phyloP scores from a whole-genome alignment of 2,113 vertebrate genomes.

The Nipponia nippon region DNA sequence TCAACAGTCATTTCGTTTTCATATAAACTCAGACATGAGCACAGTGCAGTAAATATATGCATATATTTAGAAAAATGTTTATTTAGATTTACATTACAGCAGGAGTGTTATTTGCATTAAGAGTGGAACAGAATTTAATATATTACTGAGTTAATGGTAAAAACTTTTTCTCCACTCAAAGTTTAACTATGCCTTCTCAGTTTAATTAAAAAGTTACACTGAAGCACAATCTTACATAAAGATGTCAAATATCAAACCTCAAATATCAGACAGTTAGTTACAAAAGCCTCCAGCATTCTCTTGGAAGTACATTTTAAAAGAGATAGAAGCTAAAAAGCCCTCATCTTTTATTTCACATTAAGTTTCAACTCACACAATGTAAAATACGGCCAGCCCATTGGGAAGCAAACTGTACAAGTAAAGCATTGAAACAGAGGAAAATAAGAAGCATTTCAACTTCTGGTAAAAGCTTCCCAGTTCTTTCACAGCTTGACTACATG shows the following conservation, averaged over 20 bases:
- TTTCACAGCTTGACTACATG: background rate
- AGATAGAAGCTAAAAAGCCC: background rate
- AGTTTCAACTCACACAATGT: background rate
- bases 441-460: background rate
- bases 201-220: background rate
- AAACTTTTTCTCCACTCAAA: background rate
- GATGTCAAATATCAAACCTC: background rate
- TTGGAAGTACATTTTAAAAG: background rate
- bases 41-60: background rate
- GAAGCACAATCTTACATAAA: background rate
- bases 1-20: background rate
- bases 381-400: background rate
- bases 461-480: background rate
- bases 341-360: background rate
- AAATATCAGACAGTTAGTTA: background rate
- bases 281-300: background rate
- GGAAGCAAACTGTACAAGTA: background rate
- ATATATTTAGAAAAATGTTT: background rate
- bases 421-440: background rate
- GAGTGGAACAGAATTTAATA: background rate
- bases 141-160: background rate
- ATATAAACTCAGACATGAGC: background rate
- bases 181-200: background rate
- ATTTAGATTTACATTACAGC: background rate
- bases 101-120: background rate